Evolutionary conservation across 2,797 vertebrate species (phyloP), one percentile per base, ranked within the genome.

Genomic region (Lithobates sylvaticus): DNA sequence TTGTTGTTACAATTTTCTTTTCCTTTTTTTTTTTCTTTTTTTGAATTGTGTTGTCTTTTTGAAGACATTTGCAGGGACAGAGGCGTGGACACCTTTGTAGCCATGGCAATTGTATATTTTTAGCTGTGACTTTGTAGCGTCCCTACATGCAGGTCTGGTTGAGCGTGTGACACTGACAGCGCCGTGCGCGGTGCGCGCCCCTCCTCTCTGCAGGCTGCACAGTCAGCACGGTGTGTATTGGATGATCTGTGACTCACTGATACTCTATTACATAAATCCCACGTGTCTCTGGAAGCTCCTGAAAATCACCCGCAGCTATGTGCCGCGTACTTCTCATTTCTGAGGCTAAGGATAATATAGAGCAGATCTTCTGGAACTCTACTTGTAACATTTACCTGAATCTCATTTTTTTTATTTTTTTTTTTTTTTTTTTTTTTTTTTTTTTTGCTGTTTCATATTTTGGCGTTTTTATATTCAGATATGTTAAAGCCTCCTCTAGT

Each of bases 71-170:
- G 1, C 39, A 39, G 39, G 39, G 39, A 39, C 39, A 9, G 9
- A 10, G 39, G 39, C 39, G 39, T 6, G 39, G 39, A 39, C 39
- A 5, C 16, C 0, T 54, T 54, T 18, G 50, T 21, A 54, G 50
- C 50, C 50, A 54, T 61, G 54, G 39, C 39, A 39, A 39, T 39
- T 61, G 54, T 61, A 61, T 61, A 61, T 61, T 61, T 61, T 61
- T 61, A 61, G 54, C 50, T 23, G 23, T 65, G 61, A 23, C 64
- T 78, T 65, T 21, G 26, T 68, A 34, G 39, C 65, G 39, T 68
- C 42, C 64, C 64, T 67, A 79, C 77, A 65, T 50, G 77, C 39
- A 29, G 64, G 77, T 12, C 64, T 44, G 64, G 64, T 47, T 68
- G 1, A 9, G 64, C 27, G 26, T 16, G 77, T 79, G 65, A 34